Conservation (phyloP, 2,888 invertebrate species). For the Xestia rhomboidea region DNA sequence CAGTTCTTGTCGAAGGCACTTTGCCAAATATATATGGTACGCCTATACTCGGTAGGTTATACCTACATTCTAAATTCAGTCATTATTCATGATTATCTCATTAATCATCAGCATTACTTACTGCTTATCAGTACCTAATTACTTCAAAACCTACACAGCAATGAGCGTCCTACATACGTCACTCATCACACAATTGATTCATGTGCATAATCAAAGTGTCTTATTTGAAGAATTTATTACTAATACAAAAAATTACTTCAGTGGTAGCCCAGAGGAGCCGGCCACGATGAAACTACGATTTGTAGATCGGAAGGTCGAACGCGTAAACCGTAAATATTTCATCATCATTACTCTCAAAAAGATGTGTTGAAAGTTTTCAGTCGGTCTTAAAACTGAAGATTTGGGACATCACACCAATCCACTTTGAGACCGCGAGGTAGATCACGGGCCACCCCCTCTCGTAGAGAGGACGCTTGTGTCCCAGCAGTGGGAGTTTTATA, state of each 20-base stretch:
- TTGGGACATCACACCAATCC: neutral
- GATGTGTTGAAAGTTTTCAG: neutral
- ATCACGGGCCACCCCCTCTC: neutral
- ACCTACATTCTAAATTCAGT: slow-evolving; percentile 34
- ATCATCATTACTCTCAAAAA: neutral
- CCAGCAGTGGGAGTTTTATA: neutral
- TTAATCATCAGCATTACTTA: slow-evolving; percentile 25
- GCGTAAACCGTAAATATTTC: neutral
- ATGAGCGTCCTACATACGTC: slow-evolving; percentile 20
- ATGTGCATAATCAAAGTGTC: slow-evolving; percentile 16
- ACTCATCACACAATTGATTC: slow-evolving; percentile 15
- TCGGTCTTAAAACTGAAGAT: neutral
- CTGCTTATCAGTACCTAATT: slow-evolving; percentile 13
- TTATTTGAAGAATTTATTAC: slow-evolving; percentile 16
- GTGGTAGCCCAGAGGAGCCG: neutral
- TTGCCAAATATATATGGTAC: too few relatives aligned
- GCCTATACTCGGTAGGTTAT: neutral
- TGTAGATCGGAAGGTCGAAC: neutral
- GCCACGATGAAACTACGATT: neutral
- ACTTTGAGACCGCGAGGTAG: neutral
- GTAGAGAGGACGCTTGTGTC: neutral
- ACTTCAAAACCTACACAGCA: slow-evolving; percentile 3
- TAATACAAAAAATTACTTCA: neutral
- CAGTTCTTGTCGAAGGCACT: neutral
- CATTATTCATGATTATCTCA: slow-evolving; percentile 22